Conservation (phyloP, 2,797 vertebrate species). For the Neosilurus mollespiculum region DNA sequence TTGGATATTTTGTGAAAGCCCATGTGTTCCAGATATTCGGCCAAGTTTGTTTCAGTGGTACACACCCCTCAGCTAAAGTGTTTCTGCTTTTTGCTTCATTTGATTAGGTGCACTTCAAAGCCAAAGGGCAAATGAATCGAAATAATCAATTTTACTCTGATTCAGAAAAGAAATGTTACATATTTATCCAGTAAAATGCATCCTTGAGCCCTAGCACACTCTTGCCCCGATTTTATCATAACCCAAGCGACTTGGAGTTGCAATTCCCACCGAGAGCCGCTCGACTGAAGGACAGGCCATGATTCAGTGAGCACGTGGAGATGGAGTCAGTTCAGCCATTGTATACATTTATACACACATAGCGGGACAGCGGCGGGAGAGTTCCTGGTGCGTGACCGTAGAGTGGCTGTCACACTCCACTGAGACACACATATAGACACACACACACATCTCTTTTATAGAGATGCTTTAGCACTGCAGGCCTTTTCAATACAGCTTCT, state of each 20-base stretch:
- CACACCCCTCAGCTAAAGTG: neutral
- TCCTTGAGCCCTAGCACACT: neutral
- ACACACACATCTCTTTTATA: conserved; percentile 63
- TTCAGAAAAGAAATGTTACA: neutral
- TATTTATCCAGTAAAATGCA: neutral
- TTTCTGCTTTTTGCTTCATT: neutral
- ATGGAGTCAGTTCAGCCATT: conserved; percentile 36
- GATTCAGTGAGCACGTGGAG: conserved; percentile 35
- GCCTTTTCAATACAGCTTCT: conserved; percentile 80
- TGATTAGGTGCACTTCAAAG: neutral
- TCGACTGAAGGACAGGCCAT: conserved; percentile 33
- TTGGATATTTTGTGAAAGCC: neutral
- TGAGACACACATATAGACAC: conserved; percentile 32
- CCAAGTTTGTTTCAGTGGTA: neutral
- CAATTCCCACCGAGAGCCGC: neutral
- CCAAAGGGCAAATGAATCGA: neutral
- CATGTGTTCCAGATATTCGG: neutral
- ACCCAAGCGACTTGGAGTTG: neutral
- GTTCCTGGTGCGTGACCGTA: conserved; percentile 32
- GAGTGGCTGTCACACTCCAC: conserved; percentile 35
- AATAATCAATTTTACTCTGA: neutral
- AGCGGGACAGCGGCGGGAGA: conserved; percentile 15
- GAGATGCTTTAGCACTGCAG: conserved; percentile 73
- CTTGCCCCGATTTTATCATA: neutral
- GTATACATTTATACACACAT: conserved; percentile 27